A percentile compares a stretch with the other conserved stretches of the same genome.
These are phyloP conservation scores for Urocitellus parryii DNA, from an alignment of 2,113 vertebrate species.

Conservation along the genomic window DNA sequence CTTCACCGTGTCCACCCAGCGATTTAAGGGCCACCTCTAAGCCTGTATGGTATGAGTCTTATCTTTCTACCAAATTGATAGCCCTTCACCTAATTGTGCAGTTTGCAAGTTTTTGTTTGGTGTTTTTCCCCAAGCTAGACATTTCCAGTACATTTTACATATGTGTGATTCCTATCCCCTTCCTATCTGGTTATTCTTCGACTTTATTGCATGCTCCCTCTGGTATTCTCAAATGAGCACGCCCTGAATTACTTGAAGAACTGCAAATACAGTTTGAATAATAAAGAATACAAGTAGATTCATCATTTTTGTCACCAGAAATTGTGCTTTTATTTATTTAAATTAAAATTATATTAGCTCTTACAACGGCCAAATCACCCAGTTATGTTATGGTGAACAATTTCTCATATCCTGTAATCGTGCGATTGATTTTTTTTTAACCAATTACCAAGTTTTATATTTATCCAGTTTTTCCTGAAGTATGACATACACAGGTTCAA, in stretches of 20 bases:
- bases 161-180: neutral
- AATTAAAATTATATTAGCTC: neutral
- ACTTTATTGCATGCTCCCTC: neutral
- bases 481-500: neutral
- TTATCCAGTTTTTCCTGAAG: neutral
- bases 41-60: neutral
- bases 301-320: neutral
- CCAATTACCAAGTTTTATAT: constrained; percentile 22
- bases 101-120: neutral
- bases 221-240: neutral
- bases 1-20: neutral
- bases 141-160: neutral
- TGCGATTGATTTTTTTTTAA: neutral
- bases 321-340: neutral
- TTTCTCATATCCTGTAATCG: neutral
- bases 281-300: neutral
- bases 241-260: neutral
- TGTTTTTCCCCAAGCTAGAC: neutral
- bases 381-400: neutral
- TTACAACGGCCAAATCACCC: neutral
- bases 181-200: neutral
- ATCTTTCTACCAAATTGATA: neutral
- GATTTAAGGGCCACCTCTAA: neutral
- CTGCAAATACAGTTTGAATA: neutral
- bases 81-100: neutral